Evolutionary conservation across 2,797 vertebrate species (phyloP).

Genomic region (Enteromius paludinosus): DNA sequence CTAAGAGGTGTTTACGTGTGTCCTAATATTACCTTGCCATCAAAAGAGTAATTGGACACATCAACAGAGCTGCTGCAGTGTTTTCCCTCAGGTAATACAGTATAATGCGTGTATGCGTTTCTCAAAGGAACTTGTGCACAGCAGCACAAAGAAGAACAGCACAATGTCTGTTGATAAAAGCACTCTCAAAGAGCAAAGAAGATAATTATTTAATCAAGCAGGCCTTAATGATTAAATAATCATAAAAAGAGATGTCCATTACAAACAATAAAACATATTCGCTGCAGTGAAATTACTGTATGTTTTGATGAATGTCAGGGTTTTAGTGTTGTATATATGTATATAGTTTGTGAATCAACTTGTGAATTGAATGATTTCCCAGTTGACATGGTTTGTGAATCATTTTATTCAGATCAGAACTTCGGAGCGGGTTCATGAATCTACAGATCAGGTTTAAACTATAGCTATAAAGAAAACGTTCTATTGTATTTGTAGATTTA

Average conservation of each 20-base stretch:
- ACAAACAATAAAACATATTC: not conserved
- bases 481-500: not conserved
- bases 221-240: not conserved
- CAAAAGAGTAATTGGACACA: not conserved
- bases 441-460: not conserved
- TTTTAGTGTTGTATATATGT: not conserved
- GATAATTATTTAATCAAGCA: not conserved
- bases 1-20: not conserved
- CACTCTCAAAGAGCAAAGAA: not conserved
- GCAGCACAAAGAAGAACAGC: not conserved
- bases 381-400: not conserved
- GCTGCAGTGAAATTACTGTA: not conserved
- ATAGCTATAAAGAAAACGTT: too few species aligned
- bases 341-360: not conserved
- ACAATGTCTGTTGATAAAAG: not conserved
- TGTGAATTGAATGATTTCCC: too few species aligned
- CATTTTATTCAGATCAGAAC: not conserved
- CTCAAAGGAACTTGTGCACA: not conserved
- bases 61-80: not conserved
- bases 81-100: not conserved
- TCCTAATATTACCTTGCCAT: not conserved
- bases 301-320: not conserved
- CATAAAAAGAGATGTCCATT: not conserved
- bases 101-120: not conserved
- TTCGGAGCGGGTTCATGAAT: not conserved